Conservation (phyloP, 2,113 vertebrate genomes). For the Xiphophorus hellerii region DNA sequence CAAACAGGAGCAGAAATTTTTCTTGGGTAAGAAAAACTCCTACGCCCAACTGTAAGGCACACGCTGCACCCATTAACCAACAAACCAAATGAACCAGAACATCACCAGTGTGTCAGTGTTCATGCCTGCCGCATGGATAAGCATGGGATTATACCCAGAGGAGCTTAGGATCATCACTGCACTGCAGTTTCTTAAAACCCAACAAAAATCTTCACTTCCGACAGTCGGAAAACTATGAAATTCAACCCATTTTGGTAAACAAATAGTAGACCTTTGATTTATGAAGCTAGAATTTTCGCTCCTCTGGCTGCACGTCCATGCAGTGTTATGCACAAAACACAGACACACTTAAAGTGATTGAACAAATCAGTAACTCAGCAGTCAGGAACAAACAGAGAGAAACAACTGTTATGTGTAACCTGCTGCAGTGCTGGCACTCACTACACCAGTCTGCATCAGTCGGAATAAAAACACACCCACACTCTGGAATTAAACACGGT, state of each 20-base stretch:
- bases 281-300: not conserved
- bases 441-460: constrained; percentile 63
- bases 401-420: constrained; percentile 55
- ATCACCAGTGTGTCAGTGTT: constrained; percentile 73
- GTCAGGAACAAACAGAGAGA: constrained; percentile 40
- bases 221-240: constrained; percentile 19
- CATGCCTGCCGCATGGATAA: constrained; percentile 52
- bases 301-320: constrained; percentile 24
- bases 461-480: constrained; percentile 61
- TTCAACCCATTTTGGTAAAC: not conserved
- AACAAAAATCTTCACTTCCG: constrained; percentile 11
- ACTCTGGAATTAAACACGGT: constrained; percentile 52
- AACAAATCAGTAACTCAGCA: constrained; percentile 56
- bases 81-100: constrained; percentile 63
- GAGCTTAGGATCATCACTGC: constrained; percentile 37
- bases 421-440: constrained; percentile 69
- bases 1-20: constrained; percentile 56
- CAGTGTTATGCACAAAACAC: constrained; percentile 41
- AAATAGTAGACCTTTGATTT: not conserved
- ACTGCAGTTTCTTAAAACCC: constrained; percentile 25
- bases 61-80: constrained; percentile 65
- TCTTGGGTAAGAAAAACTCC: constrained; percentile 65
- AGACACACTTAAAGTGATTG: constrained; percentile 56
- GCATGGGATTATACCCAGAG: constrained; percentile 47
- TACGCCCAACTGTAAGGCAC: constrained; percentile 38